A percentile compares a stretch with the other conserved stretches of the same genome.
phyloP scores from a whole-genome alignment of 2,797 vertebrate species.

The Diplodus sargus region DNA sequence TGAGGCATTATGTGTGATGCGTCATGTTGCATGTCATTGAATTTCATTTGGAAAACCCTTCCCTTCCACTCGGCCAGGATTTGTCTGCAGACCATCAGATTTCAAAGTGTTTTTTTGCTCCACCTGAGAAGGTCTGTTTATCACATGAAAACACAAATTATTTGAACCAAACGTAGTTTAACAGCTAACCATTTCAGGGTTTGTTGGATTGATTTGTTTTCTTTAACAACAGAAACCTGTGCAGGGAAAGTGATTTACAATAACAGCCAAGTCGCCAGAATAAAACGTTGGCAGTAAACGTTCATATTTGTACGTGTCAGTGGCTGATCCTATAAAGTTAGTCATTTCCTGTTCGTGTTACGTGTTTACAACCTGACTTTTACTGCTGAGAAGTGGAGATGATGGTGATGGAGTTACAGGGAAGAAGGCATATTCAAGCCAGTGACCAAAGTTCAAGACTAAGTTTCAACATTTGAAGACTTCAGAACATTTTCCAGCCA shows the following conservation, averaged over 20 bases:
- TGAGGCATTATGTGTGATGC: slow-evolving; percentile 57
- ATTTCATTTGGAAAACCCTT: slow-evolving; percentile 54
- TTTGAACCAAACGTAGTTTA: slow-evolving; percentile 62
- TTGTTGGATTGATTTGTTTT: slow-evolving; percentile 34
- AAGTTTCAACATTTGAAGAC: too few relatives aligned
- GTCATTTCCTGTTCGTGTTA: too few relatives aligned
- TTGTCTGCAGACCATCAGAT: slow-evolving; percentile 40
- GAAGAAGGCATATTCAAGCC: too few relatives aligned
- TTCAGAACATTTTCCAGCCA: too few relatives aligned
- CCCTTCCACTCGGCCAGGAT: slow-evolving; percentile 18
- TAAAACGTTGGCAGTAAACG: too few relatives aligned
- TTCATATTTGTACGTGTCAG: too few relatives aligned
- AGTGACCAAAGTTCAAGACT: too few relatives aligned
- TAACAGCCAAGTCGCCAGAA: too few relatives aligned
- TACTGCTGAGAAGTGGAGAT: too few relatives aligned
- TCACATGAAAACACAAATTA: slow-evolving; percentile 51
- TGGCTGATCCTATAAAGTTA: too few relatives aligned
- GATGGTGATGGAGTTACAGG: too few relatives aligned
- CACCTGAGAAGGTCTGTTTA: slow-evolving; percentile 52
- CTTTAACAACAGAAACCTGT: slow-evolving; percentile 45
- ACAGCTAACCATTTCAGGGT: slow-evolving; percentile 43
- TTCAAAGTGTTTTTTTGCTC: slow-evolving; percentile 51
- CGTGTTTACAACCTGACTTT: too few relatives aligned
- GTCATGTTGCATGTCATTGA: slow-evolving; percentile 63
- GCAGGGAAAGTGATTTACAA: slow-evolving; percentile 21